These are phyloP conservation scores for Rallus crepitans DNA, from an alignment of 2,797 vertebrate genomes.

Conservation along the genomic window DNA sequence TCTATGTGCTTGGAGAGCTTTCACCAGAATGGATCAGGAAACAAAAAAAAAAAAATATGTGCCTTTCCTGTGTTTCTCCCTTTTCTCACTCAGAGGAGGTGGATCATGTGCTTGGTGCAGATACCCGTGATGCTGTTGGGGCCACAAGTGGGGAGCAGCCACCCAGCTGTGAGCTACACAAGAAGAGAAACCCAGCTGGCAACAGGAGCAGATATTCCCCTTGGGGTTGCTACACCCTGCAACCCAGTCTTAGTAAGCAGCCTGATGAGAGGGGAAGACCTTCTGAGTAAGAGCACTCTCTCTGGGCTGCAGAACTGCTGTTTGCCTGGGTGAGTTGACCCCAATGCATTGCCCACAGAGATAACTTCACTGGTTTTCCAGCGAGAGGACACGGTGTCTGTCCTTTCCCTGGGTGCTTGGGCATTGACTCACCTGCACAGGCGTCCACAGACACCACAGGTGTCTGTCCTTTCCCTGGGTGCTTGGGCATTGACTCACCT, in stretches of 20 bases:
- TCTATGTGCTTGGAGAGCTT: background rate
- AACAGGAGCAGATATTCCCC: background rate
- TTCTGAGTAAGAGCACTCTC: background rate
- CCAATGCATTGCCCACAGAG: background rate
- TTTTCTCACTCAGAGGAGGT: background rate
- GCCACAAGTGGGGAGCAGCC: background rate
- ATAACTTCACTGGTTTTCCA: background rate
- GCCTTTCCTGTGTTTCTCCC: too few relatives aligned
- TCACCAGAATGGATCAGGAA: background rate
- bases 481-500: background rate
- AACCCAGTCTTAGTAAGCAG: background rate
- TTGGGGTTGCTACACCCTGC: accelerated
- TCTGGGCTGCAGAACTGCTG: background rate
- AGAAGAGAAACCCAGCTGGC: background rate
- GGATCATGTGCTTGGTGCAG: background rate
- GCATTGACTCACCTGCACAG: background rate
- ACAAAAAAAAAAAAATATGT: background rate
- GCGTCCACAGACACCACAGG: too few relatives aligned
- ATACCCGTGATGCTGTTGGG: background rate
- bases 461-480: background rate
- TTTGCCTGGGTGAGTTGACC: background rate
- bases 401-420: background rate
- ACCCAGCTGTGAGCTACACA: background rate
- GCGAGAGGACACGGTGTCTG: accelerated
- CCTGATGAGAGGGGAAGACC: too few relatives aligned